Percentiles rank a stretch among this genome's conserved stretches.
phyloP scores from a whole-genome alignment of 2,797 vertebrate genomes.

The Poecilia gillii region DNA sequence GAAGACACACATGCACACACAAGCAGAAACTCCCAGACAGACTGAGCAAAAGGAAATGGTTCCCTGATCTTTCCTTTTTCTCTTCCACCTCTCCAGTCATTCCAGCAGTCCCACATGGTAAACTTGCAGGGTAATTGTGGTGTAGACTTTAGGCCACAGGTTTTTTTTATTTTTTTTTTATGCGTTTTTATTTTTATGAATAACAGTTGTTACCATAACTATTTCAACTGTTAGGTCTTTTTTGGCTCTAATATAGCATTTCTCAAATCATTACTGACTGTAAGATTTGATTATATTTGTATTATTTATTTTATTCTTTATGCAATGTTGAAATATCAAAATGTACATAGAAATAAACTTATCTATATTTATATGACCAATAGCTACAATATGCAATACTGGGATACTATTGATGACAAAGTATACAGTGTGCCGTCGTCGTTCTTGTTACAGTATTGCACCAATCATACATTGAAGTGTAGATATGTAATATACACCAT shows the following conservation, averaged over 20 bases:
- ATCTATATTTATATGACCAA: slow-evolving; percentile 86
- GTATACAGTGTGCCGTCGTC: slow-evolving; percentile 77
- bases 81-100: slow-evolving; percentile 90
- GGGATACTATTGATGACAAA: slow-evolving; percentile 77
- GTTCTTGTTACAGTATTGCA: slow-evolving; percentile 76
- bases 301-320: slow-evolving; percentile 89
- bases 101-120: slow-evolving; percentile 93
- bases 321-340: slow-evolving; percentile 84
- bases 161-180: slow-evolving; percentile 55
- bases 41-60: slow-evolving; percentile 76
- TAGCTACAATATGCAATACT: slow-evolving; percentile 82
- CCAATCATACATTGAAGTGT: slow-evolving; percentile 78
- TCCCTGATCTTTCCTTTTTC: slow-evolving; percentile 65
- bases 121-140: slow-evolving; percentile 88
- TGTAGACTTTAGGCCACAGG: slow-evolving; percentile 80
- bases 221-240: slow-evolving; percentile 78
- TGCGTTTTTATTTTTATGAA: slow-evolving; percentile 55
- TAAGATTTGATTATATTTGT: slow-evolving; percentile 82
- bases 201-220: slow-evolving; percentile 72
- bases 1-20: slow-evolving; percentile 24
- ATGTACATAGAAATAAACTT: slow-evolving; percentile 85
- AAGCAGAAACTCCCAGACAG: slow-evolving; percentile 66
- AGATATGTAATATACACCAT: slow-evolving; percentile 86
- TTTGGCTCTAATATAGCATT: slow-evolving; percentile 83
- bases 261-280: slow-evolving; percentile 78